These are phyloP conservation scores for Nemotelus pantherinus DNA, from an alignment of 2,888 invertebrate species.

Conservation along the genomic window DNA sequence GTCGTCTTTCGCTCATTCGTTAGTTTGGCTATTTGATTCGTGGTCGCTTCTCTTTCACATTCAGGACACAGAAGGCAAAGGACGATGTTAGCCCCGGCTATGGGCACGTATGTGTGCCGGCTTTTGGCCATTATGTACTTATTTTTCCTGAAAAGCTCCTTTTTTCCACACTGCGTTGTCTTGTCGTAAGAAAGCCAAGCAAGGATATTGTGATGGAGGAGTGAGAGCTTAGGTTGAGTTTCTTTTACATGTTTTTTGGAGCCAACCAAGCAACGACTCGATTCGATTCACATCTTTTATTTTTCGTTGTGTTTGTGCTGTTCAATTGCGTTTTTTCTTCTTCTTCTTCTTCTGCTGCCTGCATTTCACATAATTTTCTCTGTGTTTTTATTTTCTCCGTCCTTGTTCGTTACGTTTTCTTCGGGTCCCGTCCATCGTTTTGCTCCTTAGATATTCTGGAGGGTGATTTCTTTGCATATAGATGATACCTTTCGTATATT, in stretches of 20 bases:
- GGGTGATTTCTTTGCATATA: conserved; percentile 1
- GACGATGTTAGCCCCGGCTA: conserved; percentile 9
- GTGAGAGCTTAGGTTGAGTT: neutral
- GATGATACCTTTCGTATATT: neutral
- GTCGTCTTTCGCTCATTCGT: conserved; percentile 21
- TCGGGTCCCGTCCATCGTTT: neutral
- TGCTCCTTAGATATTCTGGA: neutral
- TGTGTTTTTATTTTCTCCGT: neutral
- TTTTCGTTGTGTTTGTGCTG: too few relatives aligned
- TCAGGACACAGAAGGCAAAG: neutral
- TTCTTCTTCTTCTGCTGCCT: too few relatives aligned
- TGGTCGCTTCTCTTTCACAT: conserved; percentile 18
- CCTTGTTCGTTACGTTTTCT: neutral
- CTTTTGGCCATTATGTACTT: conserved; percentile 16
- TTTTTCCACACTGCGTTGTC: conserved; percentile 4
- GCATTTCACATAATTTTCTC: neutral
- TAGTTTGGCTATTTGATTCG: conserved; percentile 1
- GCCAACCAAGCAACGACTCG: neutral
- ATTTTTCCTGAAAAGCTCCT: conserved; percentile 7
- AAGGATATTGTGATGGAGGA: conserved; percentile 3
- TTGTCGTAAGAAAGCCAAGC: conserved; percentile 6
- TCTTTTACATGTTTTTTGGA: conserved; percentile 30
- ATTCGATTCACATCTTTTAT: too few relatives aligned
- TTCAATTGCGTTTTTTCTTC: too few relatives aligned
- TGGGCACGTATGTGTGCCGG: conserved; percentile 14